A percentile compares a stretch with the other conserved stretches of the same genome.
These are phyloP conservation scores for Arenaria interpres DNA, from an alignment of 2,113 vertebrate species.

Conservation along the genomic window DNA sequence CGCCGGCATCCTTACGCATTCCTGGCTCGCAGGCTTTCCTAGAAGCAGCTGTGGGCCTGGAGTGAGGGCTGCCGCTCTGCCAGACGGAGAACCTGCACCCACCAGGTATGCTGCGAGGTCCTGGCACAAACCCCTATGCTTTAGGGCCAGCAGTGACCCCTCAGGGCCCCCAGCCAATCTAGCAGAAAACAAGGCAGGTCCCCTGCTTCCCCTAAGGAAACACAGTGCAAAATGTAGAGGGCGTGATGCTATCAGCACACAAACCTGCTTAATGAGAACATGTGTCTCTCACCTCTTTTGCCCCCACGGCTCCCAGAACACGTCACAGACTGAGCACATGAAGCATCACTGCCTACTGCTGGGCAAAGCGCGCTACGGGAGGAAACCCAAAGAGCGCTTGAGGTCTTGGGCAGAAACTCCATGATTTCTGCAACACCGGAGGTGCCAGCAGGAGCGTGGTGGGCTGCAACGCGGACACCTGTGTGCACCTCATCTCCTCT, in stretches of 20 bases:
- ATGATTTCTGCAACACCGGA: not conserved
- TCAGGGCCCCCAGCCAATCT: not conserved
- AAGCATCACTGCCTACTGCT: not conserved
- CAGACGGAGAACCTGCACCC: not conserved
- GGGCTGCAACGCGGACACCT: not conserved
- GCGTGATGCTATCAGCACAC: not conserved
- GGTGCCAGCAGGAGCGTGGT: not conserved
- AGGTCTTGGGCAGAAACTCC: not conserved
- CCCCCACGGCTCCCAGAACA: not conserved
- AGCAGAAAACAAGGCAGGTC: conserved; percentile 19
- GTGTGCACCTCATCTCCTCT: not conserved
- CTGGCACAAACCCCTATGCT: not conserved
- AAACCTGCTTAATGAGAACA: not conserved
- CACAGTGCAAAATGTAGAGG: not conserved
- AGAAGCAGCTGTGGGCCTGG: conserved; percentile 14
- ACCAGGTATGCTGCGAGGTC: not conserved
- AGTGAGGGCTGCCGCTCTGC: not conserved
- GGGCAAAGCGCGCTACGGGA: not conserved
- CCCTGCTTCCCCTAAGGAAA: not conserved
- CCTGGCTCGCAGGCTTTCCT: conserved; percentile 54
- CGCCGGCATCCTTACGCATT: conserved; percentile 28
- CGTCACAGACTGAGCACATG: not conserved
- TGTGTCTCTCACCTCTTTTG: not conserved
- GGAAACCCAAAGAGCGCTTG: not conserved
- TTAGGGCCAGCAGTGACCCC: not conserved